phyloP scores from a whole-genome alignment of 2,888 invertebrate genomes.

The Pedicia rivosa region DNA sequence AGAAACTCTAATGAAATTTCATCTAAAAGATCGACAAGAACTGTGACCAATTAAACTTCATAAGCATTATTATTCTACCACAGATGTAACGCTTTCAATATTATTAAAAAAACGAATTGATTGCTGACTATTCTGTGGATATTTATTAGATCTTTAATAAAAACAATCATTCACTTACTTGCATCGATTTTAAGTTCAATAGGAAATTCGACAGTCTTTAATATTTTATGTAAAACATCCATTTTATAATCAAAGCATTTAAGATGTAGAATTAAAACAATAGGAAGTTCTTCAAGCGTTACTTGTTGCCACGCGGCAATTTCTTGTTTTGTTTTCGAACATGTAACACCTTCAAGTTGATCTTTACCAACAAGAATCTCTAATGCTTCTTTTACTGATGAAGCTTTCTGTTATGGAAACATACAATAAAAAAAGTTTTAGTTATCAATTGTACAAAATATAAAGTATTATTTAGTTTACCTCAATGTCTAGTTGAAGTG shows the following conservation, averaged over 20 bases:
- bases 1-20: no score
- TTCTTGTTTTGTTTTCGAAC: constrained; percentile 62
- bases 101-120: no score
- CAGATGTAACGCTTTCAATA: no score
- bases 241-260: constrained; percentile 86
- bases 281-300: constrained; percentile 75
- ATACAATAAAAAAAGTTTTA: background rate
- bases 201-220: constrained; percentile 81
- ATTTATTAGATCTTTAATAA: no score
- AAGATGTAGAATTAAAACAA: constrained; percentile 77
- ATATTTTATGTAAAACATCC: constrained; percentile 80
- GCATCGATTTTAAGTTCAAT: constrained; percentile 80
- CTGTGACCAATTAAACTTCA: no score
- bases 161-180: no score
- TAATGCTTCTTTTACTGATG: constrained; percentile 71
- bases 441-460: background rate
- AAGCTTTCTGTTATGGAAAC: constrained; percentile 46
- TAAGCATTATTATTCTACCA: no score
- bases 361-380: constrained; percentile 75
- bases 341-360: constrained; percentile 72
- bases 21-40: no score
- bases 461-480: constrained; percentile 31
- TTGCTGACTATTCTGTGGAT: no score
- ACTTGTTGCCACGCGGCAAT: constrained; percentile 84
- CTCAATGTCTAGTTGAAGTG: constrained; percentile 87